Percentiles rank a stretch among this genome's conserved stretches.
phyloP scores from a whole-genome alignment of 2,888 invertebrate genomes.

The Galerucella calmariensis region DNA sequence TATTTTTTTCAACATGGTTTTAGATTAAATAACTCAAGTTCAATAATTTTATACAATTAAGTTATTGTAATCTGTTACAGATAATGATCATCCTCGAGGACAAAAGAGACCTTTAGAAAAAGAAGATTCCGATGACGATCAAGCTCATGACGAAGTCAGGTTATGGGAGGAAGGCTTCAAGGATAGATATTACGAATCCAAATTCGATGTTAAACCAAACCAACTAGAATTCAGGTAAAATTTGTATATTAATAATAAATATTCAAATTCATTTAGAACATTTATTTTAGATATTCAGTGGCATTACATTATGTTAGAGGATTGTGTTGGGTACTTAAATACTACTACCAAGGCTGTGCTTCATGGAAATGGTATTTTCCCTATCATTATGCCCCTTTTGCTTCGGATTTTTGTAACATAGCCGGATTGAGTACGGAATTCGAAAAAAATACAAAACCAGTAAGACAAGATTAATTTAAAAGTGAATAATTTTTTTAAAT shows the following conservation, averaged over 20 bases:
- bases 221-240: conserved; percentile 82
- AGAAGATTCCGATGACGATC: conserved; percentile 74
- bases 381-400: conserved; percentile 99
- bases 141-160: conserved; percentile 88
- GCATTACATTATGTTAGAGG: conserved; percentile 95
- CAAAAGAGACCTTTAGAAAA: conserved; percentile 67
- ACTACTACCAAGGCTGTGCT: conserved; percentile 99
- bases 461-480: conserved; percentile 61
- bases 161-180: conserved; percentile 98
- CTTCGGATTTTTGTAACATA: conserved; percentile 96
- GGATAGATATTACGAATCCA: conserved; percentile 96
- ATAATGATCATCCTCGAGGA: conserved; percentile 57
- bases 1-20: neutral
- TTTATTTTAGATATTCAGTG: conserved; percentile 76
- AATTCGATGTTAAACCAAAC: conserved; percentile 83
- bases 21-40: too few relatives aligned
- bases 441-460: conserved; percentile 88
- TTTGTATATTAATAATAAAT: neutral
- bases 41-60: neutral
- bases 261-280: neutral
- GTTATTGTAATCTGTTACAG: neutral
- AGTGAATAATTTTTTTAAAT: neutral
- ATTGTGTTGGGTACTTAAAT: conserved; percentile 97
- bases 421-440: conserved; percentile 87
- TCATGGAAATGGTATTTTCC: conserved; percentile 99